Base-by-base conservation (phyloP, 2,113 vertebrate genomes). In the Otis tarda region DNA sequence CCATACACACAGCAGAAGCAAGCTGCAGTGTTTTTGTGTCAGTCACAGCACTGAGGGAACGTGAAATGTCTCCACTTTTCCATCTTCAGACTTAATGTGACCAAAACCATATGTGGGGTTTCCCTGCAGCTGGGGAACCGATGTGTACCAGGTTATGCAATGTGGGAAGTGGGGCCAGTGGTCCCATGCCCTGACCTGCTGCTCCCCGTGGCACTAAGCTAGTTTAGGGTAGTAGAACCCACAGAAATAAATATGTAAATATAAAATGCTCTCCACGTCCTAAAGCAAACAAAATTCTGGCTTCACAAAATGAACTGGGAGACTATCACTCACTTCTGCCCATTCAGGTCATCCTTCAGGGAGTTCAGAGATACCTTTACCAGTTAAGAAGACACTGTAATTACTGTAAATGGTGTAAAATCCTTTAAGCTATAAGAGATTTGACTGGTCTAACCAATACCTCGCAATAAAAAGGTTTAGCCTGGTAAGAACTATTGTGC, bases 391-490 rank as follows among this genome's bases (percentile, higher is more conserved):
- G 83, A 89, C 74, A 60, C 68, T 45, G 41, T 82, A 93, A 95
- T 94, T 89, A 83, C 63, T 79, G 59, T 87, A 96, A 92, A 90
- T 89, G 64, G 89, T 93, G 64, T 83, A 61, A 96, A 95, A 84
- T 83, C 90, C 89, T 92, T 94, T 92, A 53, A 93, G 64, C 75
- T 74, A 24, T 84, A 78, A 78, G 60, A 57, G 31, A 41, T 82
- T 79, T 82, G 61, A 87, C 64, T 5, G 7, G 35, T 76, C 31
- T 84, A 87, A 96, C 95, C 92, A 84, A 95, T 96, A 93, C 6
- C 76, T 96, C 91, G 61, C 61, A 96, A 94, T 81, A 96, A 88
- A 87, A 92, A 84, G 76, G n/a, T 92, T 93, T 81, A 90, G 35
- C 68, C 41, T 89, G 59, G 24, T 83, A 88, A 82, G 93, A 83